These are phyloP conservation scores for Eretmochelys imbricata DNA, from an alignment of 2,113 vertebrate species.

Conservation along the genomic window DNA sequence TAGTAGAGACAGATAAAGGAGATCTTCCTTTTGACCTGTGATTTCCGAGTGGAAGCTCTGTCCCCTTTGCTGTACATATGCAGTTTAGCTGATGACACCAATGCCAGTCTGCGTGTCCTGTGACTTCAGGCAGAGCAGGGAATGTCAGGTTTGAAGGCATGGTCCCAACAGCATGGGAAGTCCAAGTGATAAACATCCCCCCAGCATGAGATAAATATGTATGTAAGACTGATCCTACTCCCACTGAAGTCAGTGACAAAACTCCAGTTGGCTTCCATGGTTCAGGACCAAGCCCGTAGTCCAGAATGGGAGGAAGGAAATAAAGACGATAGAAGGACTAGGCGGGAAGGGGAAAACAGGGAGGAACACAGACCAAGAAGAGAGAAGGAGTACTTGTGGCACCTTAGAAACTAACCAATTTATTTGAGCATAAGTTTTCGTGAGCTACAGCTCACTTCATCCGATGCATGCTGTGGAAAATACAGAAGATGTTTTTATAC, in stretches of 20 bases:
- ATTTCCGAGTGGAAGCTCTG: not conserved
- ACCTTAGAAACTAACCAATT: too few relatives aligned
- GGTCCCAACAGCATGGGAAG: not conserved
- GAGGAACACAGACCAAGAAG: not conserved
- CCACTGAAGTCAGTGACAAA: not conserved
- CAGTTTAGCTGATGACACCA: not conserved
- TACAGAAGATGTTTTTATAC: too few relatives aligned
- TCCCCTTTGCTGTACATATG: not conserved
- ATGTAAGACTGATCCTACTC: not conserved
- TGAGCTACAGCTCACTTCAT: too few relatives aligned
- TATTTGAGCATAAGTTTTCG: too few relatives aligned
- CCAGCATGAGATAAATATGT: not conserved
- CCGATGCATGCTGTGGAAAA: too few relatives aligned
- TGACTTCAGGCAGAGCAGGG: not conserved
- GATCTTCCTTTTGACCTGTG: not conserved
- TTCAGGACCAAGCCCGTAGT: not conserved
- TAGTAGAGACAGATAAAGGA: not conserved
- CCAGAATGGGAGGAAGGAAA: not conserved
- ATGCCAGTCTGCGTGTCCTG: not conserved
- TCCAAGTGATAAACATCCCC: not conserved
- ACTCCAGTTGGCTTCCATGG: not conserved
- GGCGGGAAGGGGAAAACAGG: not conserved
- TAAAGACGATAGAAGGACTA: not conserved
- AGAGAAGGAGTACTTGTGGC: not conserved
- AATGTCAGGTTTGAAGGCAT: not conserved